Conservation (phyloP, 2,797 vertebrate species). For the Dendrocincla tyrannina region DNA sequence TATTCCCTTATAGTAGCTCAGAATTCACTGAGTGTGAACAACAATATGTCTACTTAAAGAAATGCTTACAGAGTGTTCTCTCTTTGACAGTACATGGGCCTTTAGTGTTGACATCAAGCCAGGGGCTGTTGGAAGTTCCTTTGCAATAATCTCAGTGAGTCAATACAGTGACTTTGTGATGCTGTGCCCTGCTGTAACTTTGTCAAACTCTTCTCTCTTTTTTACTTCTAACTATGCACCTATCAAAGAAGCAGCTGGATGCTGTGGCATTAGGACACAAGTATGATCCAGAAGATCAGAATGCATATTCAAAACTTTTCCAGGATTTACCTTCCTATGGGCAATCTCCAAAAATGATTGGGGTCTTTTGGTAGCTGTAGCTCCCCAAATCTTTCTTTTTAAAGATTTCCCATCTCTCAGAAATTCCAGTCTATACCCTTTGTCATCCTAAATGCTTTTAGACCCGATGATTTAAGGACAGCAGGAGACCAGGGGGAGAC, state of each 20-base stretch:
- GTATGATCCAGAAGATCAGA: background rate
- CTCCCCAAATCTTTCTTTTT: background rate
- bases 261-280: background rate
- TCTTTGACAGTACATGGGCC: background rate
- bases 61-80: background rate
- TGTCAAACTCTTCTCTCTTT: background rate
- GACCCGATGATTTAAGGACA: background rate
- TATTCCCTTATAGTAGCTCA: background rate
- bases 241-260: background rate
- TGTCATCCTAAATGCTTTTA: background rate
- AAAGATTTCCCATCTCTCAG: background rate
- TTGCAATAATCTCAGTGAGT: background rate
- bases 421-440: background rate
- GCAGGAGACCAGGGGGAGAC: background rate
- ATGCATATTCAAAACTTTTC: background rate
- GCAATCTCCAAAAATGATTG: background rate
- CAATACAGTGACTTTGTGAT: background rate
- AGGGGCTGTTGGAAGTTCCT: background rate
- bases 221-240: background rate
- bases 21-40: background rate
- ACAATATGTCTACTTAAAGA: constrained; percentile 13
- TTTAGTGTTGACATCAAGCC: background rate
- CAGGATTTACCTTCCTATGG: background rate
- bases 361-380: background rate
- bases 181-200: background rate